Conservation (phyloP, 2,797 vertebrate species). For the Macrochelys suwanniensis region DNA sequence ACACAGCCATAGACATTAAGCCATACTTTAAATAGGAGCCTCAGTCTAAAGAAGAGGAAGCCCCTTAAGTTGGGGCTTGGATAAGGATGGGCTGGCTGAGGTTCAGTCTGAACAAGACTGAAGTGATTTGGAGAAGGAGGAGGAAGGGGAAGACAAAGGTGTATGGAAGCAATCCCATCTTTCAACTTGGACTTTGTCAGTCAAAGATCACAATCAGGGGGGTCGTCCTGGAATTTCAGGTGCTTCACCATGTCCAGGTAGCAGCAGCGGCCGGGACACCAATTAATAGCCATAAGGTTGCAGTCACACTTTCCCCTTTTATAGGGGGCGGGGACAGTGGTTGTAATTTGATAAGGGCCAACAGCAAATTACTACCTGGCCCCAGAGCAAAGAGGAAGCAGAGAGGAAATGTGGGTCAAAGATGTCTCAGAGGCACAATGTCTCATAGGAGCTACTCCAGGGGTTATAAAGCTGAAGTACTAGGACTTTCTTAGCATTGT, state of each 20-base stretch:
- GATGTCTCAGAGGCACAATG: neutral
- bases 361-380: neutral
- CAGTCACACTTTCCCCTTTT: neutral
- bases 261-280: neutral
- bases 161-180: neutral
- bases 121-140: neutral
- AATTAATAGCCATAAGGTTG: neutral
- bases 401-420: neutral
- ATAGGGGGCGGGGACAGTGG: neutral
- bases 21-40: neutral
- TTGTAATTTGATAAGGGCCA: neutral
- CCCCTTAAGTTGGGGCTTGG: neutral
- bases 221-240: neutral
- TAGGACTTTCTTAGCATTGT: neutral
- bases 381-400: neutral
- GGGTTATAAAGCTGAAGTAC: neutral
- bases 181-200: neutral
- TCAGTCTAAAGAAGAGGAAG: neutral
- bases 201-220: neutral
- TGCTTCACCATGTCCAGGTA: neutral
- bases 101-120: neutral
- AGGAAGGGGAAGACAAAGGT: neutral
- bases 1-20: neutral
- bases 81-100: neutral
- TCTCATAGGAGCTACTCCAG: neutral